Base-by-base conservation (phyloP, 2,113 vertebrate species). In the Misgurnus mizolepis region DNA sequence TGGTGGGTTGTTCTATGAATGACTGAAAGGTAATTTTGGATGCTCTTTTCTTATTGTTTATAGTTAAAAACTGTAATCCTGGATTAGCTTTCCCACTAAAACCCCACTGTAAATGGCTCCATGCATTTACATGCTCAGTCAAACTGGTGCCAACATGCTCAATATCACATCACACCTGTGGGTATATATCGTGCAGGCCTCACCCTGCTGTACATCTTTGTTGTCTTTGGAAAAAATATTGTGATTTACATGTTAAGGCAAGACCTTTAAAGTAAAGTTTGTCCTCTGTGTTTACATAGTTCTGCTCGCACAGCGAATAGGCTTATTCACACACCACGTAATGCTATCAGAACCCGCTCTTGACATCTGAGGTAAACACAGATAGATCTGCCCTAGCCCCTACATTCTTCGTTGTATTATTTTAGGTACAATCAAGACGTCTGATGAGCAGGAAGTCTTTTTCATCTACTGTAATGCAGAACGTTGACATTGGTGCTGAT, bases 81-180 rank as follows among this genome's bases (percentile, higher is more conserved):
- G 43, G 9, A 22, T 67, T 67, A 47, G 8, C 43, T 22, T 67
- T 67, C 5, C 5, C 43, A 22, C 40, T 45, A 3, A 18, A 67
- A 58, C 5, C 15, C 17, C n/a, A 58, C 17, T 3, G 55, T 47
- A 39, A 50, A 68, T 68, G 67, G 10, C 17, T 49, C 43, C 0
- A 6, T 49, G 45, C 6, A 2, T 68, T 49, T 50, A 68, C 69
- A n/a, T 71, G 69, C 8, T 71, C 49, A 71, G 69, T 55, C 69
- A 71, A 72, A 67, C 67, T 45, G 15, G 6, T 50, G 22, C 64
- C 18, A 77, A 50, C 73, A 73, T 66, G 50, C 47, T 64, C 41
- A 68, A 40, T 81, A 66, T 76, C 62, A 50, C 39, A 77, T 84
- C 78, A 71, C 78, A 80, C 82, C 82, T 84, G 78, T 78, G 69